Percentiles rank a stretch among this genome's conserved stretches.
These are phyloP conservation scores for Theodoxus fluviatilis DNA, from an alignment of 2,888 invertebrate species.

Conservation along the genomic window DNA sequence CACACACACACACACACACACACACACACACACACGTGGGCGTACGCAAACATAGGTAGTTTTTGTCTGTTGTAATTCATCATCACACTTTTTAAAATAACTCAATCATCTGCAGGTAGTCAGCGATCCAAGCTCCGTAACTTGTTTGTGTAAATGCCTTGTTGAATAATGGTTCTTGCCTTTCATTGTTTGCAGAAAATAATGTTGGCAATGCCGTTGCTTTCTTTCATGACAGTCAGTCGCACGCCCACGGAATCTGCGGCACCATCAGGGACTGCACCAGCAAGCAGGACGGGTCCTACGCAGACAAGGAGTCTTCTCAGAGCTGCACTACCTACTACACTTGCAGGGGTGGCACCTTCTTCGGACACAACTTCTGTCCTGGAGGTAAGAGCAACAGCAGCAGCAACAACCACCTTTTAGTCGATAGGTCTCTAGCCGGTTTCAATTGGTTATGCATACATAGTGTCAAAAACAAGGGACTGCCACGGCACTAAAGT, in stretches of 20 bases:
- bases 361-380: constrained; percentile 48
- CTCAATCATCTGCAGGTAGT: too few relatives aligned
- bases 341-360: constrained; percentile 43
- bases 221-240: constrained; percentile 1
- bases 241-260: constrained; percentile 35
- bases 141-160: not conserved
- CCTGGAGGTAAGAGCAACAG: constrained; percentile 42
- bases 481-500: too few relatives aligned
- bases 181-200: not conserved
- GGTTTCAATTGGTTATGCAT: too few relatives aligned
- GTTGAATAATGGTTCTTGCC: not conserved
- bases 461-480: too few relatives aligned
- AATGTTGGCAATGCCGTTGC: too few relatives aligned
- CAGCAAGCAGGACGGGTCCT: constrained; percentile 40
- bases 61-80: too few relatives aligned
- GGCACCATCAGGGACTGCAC: constrained; percentile 44
- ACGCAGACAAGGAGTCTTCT: constrained; percentile 41
- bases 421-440: too few relatives aligned
- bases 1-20: too few relatives aligned
- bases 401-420: too few relatives aligned
- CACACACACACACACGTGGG: too few relatives aligned
- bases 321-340: constrained; percentile 42
- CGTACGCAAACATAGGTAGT: too few relatives aligned
- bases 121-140: not conserved
- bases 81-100: too few relatives aligned